Evolutionary conservation across 1,140 invertebrate species (phyloP).

Genomic region (Drosophila auraria): DNA sequence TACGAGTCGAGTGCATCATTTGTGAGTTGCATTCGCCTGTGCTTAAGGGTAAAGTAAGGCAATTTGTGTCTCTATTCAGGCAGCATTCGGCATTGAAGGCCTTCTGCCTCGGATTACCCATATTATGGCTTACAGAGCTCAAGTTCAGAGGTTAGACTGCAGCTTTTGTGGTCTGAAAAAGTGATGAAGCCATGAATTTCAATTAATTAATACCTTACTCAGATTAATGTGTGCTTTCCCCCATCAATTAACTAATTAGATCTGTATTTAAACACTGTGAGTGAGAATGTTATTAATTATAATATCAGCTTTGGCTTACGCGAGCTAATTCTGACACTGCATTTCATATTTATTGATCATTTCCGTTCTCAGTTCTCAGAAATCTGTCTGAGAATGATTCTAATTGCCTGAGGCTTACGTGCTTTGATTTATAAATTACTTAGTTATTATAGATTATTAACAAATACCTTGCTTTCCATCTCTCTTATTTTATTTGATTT

Average conservation of each 20-base stretch:
- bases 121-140: slow-evolving; percentile 23
- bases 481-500: slow-evolving; percentile 1
- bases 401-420: slow-evolving; percentile 4
- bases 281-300: slow-evolving; percentile 23
- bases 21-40: slow-evolving; percentile 32
- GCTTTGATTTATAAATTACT: slow-evolving; percentile 15
- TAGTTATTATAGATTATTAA: slow-evolving; percentile 8
- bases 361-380: slow-evolving; percentile 3
- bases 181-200: background rate
- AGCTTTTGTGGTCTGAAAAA: slow-evolving; percentile 2
- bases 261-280: background rate
- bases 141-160: slow-evolving; percentile 35
- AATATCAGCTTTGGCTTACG: background rate
- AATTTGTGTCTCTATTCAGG: slow-evolving; percentile 40
- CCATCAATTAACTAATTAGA: slow-evolving; percentile 21
- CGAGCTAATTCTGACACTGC: slow-evolving; percentile 10
- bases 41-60: slow-evolving; percentile 30
- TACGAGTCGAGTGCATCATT: slow-evolving; percentile 25
- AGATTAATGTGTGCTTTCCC: slow-evolving; percentile 25
- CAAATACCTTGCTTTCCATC: background rate
- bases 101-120: slow-evolving; percentile 35
- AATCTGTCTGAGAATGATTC: background rate
- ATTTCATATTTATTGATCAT: slow-evolving; percentile 15
- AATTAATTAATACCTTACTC: slow-evolving; percentile 4
- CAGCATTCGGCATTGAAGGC: slow-evolving; percentile 25